These are phyloP conservation scores for Globodera ellingtonae DNA, from an alignment of 1,140 invertebrate genomes.

Conservation along the genomic window DNA sequence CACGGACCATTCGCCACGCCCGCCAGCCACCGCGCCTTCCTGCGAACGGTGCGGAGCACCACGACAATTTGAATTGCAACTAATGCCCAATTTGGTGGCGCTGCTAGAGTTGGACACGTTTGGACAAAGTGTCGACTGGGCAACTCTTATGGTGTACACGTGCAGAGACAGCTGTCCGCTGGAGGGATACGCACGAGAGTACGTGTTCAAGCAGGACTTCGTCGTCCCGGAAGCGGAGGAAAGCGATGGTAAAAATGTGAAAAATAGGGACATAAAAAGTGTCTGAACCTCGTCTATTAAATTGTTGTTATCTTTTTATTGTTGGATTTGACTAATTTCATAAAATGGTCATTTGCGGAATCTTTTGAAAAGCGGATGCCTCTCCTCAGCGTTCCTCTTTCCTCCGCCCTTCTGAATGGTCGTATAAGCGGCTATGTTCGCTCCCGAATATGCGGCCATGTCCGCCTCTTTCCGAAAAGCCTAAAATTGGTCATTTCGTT, in stretches of 20 bases:
- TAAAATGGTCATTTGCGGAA: conserved; percentile 30
- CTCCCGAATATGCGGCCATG: conserved; percentile 56
- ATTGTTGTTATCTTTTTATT: conserved; percentile 18
- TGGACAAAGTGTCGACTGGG: conserved; percentile 81
- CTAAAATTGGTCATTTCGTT: conserved; percentile 34
- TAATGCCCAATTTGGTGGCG: conserved; percentile 85
- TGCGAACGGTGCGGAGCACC: conserved; percentile 46
- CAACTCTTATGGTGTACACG: conserved; percentile 81
- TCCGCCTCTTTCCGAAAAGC: conserved; percentile 50
- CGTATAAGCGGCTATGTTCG: conserved; percentile 41
- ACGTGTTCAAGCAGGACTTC: conserved; percentile 86
- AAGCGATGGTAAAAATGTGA: not conserved
- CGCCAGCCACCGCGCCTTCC: conserved; percentile 22
- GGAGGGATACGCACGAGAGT: conserved; percentile 76
- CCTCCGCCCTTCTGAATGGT: conserved; percentile 22
- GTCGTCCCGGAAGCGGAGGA: conserved; percentile 3
- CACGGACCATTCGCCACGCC: conserved; percentile 27
- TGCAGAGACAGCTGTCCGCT: conserved; percentile 76
- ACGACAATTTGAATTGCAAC: conserved; percentile 67
- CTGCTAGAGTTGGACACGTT: conserved; percentile 73
- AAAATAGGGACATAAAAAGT: not conserved
- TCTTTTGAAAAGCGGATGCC: conserved; percentile 47
- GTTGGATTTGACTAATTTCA: not conserved
- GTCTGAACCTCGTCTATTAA: too few species aligned
- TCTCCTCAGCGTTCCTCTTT: conserved; percentile 45